Evolutionary conservation across 2,888 invertebrate genomes (phyloP), one percentile per base, ranked within the genome.

Genomic region (Pseudococcus viburni): DNA sequence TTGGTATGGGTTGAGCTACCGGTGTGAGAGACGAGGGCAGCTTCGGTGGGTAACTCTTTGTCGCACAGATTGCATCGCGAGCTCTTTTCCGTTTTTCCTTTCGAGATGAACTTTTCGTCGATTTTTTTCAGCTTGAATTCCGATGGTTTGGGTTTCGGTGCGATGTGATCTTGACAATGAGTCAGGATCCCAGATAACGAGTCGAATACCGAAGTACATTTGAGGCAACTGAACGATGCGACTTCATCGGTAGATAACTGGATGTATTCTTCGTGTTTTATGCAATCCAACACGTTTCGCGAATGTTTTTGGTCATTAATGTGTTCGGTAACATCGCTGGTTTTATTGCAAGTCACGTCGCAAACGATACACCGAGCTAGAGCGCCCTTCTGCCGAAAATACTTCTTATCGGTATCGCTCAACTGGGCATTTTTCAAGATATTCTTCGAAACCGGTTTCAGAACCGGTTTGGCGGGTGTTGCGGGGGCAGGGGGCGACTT

Each of bases 21-120:
- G 33, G 73, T 73, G 39, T 73, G 73, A 5, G 73, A 73, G 15
- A 73, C 33, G 1, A 73, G 1, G 7, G 73, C 33, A 0, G 73
- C 33, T 33, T 73, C 73, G 5, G 73, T 73, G 17, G 73, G 73
- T 73, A 73, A 12, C 33, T 73, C 73, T 73, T 73, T 73, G 73
- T 73, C 73, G 73, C 73, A 73, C 5, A 73, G 19, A 39, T 73
- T 73, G 15, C 73, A 73, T 17, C 17, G 33, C 3, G 17, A 17
- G 73, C 73, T 73, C 15, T 73, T 73, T 2, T 73, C 73, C 15
- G 73, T 17, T 73, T 73, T 73, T 17, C 73, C 73, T 39, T 73
- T 73, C 26, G 73, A 73, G 73, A 73, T 73, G 17, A 73, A 73
- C 15, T 73, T 73, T 15, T 73, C 73, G 33, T 73, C 73, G 33